Evolutionary conservation across 2,797 vertebrate genomes (phyloP).

Genomic region (Craterocephalus amniculus): DNA sequence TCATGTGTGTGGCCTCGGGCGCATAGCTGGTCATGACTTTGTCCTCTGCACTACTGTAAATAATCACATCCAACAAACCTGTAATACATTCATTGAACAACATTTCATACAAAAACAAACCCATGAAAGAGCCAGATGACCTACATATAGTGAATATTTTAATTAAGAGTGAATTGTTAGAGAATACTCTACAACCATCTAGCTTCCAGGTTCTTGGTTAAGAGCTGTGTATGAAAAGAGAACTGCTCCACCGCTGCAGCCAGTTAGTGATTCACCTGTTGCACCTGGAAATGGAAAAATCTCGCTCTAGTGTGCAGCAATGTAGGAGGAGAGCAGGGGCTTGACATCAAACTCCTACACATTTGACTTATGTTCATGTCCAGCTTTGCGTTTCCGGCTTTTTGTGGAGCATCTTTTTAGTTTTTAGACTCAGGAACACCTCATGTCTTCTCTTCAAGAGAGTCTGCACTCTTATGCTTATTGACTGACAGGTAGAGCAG

Average conservation of each 20-base stretch:
- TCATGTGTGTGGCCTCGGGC: background rate
- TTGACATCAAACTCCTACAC: background rate
- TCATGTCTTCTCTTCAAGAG: conserved; percentile 5
- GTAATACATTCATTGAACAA: background rate
- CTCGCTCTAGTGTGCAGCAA: background rate
- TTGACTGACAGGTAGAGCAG: conserved; percentile 41
- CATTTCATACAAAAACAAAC: background rate
- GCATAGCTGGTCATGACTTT: background rate
- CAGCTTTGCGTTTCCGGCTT: background rate
- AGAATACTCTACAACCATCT: background rate
- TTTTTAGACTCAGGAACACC: background rate
- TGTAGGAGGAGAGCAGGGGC: background rate
- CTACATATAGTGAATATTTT: too few species aligned
- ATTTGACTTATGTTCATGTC: background rate
- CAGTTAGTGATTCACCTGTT: background rate
- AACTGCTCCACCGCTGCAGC: background rate
- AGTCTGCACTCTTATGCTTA: conserved; percentile 27
- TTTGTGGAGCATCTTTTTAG: background rate
- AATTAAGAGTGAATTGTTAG: background rate
- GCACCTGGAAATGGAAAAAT: background rate
- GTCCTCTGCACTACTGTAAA: background rate
- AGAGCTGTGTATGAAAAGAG: background rate
- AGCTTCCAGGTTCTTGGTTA: too few species aligned
- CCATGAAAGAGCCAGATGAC: too few species aligned
- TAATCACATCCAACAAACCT: background rate